Evolutionary conservation across 2,888 invertebrate genomes (phyloP).

Genomic region (Cryptophagus acutangulus): DNA sequence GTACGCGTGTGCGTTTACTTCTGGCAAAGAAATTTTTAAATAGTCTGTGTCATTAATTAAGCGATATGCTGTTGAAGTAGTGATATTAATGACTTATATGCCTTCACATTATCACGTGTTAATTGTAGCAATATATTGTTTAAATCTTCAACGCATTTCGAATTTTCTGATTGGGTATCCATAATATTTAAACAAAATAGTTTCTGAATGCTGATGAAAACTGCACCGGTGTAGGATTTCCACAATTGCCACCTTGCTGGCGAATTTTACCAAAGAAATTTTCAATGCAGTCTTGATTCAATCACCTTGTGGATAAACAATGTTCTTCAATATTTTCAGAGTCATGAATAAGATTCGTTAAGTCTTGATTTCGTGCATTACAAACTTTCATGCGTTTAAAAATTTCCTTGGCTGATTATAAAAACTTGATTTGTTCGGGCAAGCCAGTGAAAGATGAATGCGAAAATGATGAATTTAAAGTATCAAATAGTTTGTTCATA

Average conservation of each 20-base stretch:
- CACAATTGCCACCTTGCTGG: constrained; percentile 12
- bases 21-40: no score
- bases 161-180: not conserved
- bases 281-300: constrained; percentile 18
- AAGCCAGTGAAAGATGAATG: not conserved
- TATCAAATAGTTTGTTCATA: constrained; percentile 22
- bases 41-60: no score
- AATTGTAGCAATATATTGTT: not conserved
- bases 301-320: constrained; percentile 14
- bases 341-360: not conserved
- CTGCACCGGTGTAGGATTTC: constrained; percentile 14
- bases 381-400: not conserved
- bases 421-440: not conserved
- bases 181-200: constrained; percentile 10
- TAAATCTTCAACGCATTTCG: not conserved
- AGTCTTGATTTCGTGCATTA: not conserved
- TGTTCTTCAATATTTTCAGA: not conserved
- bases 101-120: not conserved
- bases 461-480: constrained; percentile 17
- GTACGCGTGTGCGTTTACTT: not conserved
- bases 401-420: not conserved
- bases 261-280: constrained; percentile 16
- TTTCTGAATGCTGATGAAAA: constrained; percentile 13
- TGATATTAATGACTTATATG: not conserved
- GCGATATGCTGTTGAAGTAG: not conserved